Evolutionary conservation across 2,113 vertebrate genomes (phyloP), one percentile per base, ranked within the genome.

Genomic region (Propithecus coquereli): DNA sequence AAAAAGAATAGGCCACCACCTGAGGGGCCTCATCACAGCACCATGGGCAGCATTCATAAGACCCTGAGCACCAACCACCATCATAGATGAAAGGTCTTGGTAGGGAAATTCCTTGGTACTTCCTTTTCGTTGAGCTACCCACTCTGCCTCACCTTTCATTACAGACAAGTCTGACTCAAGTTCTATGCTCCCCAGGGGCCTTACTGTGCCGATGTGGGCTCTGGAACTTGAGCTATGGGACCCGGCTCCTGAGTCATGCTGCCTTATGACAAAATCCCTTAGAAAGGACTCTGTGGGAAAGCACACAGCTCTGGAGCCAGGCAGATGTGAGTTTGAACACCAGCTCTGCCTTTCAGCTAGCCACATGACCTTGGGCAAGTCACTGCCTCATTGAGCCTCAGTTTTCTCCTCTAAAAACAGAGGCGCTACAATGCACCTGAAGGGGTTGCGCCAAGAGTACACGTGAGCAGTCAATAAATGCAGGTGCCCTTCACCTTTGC

Each of bases 191-290:
- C 18, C 4, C 5, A 0, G 47, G 13, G 5, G 43, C 43, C 16
- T 4, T 37, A 0, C 4, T 14, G 5, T 3, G 20, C 1, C 2
- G 13, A 25, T 0, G 25, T 1, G 0, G 0, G 4, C 65, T n/a
- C 20, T 37, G 17, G 66, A 89, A 68, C 27, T 77, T 6, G 6
- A 43, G 65, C n/a, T 5, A 20, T 1, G 81, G 34, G 30, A 54
- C 59, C 43, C 65, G 6, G 17, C 12, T 8, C 12, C 10, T 0
- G 7, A 66, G 82, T 16, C 0, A 30, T 0, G 0, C 43, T n/a
- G 40, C 40, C 43, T 52, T 4, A 5, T 18, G 12, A 45, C 43
- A 1, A 32, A 79, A 13, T 2, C 14, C 88, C 43, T 9, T 6
- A 37, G 57, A 14, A 61, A 18, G n/a, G 34, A 22, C 12, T 30